Evolutionary conservation across 23 tunicate genomes (phyloP).

Genomic region (Pegea sp.): DNA sequence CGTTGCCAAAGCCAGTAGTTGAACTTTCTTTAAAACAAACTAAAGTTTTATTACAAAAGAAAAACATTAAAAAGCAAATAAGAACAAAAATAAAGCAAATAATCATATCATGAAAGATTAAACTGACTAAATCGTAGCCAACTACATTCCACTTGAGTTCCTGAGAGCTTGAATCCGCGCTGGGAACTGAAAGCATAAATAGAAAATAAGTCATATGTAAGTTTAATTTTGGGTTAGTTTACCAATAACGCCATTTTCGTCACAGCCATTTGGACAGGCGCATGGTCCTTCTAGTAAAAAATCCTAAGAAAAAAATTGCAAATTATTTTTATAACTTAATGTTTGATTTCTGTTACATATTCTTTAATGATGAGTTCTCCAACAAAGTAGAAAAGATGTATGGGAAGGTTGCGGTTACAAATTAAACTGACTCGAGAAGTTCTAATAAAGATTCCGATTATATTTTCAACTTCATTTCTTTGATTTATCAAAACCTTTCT

Average conservation of each 20-base stretch:
- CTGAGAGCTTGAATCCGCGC: background rate
- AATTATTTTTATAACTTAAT: background rate
- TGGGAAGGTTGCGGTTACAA: conserved; percentile 6
- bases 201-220: background rate
- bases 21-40: too few species aligned
- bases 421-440: conserved; percentile 16
- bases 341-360: conserved; percentile 22
- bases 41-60: too few species aligned
- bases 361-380: conserved; percentile 41
- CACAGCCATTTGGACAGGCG: conserved; percentile 18
- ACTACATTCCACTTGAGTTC: conserved; percentile 29
- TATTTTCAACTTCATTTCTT: background rate
- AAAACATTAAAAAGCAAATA: too few species aligned
- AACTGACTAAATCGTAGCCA: conserved; percentile 11
- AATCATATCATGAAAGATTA: conserved; percentile 64
- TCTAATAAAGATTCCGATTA: conserved; percentile 3
- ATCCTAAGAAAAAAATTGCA: conserved; percentile 2
- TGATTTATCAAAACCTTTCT: background rate
- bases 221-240: background rate
- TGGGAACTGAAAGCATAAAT: background rate
- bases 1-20: too few species aligned
- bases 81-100: too few species aligned
- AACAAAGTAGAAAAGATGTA: conserved; percentile 25
- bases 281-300: conserved; percentile 11
- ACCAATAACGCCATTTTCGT: conserved; percentile 10